These are phyloP conservation scores for Streptopelia turtur DNA, from an alignment of 2,797 vertebrate species.

Conservation along the genomic window DNA sequence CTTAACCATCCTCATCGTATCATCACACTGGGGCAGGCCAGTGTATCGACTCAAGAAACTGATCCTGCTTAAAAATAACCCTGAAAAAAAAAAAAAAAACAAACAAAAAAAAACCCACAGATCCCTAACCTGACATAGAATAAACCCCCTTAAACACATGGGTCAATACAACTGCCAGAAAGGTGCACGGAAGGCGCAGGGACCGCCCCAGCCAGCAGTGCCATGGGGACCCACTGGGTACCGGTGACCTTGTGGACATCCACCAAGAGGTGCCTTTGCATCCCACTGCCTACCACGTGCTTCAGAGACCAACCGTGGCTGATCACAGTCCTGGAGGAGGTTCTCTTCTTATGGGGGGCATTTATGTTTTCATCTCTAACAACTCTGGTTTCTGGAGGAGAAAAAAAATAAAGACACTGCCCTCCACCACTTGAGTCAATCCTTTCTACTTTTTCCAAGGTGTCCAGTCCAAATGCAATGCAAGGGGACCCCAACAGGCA, in stretches of 20 bases:
- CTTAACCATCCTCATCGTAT: not conserved
- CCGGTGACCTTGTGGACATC: not conserved
- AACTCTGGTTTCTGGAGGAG: not conserved
- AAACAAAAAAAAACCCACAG: too few species aligned
- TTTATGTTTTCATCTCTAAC: not conserved
- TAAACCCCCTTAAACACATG: slow-evolving; percentile 12
- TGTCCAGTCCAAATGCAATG: not conserved
- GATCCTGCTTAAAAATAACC: slow-evolving; percentile 26
- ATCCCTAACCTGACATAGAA: not conserved
- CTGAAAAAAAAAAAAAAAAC: not conserved
- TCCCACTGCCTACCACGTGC: rapidly evolving
- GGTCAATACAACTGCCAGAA: not conserved
- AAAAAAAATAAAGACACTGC: not conserved
- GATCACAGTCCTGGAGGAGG: not conserved
- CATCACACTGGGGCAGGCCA: not conserved
- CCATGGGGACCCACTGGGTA: not conserved
- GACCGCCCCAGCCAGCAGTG: not conserved
- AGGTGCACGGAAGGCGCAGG: not conserved
- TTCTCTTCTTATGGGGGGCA: not conserved
- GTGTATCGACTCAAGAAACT: not conserved
- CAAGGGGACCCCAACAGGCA: not conserved
- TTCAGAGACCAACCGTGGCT: rapidly evolving
- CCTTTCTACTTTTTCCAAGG: not conserved
- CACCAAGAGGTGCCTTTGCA: not conserved
- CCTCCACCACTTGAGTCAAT: not conserved